Evolutionary conservation across 2,113 vertebrate genomes (phyloP).

Genomic region (Dicerorhinus sumatrensis): DNA sequence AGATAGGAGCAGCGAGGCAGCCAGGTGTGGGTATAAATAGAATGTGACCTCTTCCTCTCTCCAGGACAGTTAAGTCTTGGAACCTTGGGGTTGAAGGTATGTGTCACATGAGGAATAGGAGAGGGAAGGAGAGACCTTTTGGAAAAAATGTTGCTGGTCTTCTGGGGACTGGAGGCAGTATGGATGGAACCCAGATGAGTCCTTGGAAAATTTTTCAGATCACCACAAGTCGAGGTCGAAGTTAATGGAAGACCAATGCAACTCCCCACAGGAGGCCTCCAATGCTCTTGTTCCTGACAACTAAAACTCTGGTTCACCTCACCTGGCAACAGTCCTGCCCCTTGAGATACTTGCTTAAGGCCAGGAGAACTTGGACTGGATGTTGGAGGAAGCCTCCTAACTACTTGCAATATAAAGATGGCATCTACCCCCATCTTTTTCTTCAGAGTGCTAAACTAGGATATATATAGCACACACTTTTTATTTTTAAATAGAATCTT

Average conservation of each 20-base stretch:
- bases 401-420: not conserved
- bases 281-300: not conserved
- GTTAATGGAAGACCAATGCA: not conserved
- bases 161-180: not conserved
- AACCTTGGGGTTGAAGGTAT: not conserved
- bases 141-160: not conserved
- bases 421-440: no score
- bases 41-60: not conserved
- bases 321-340: not conserved
- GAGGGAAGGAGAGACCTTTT: not conserved
- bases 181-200: not conserved
- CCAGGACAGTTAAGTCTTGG: not conserved
- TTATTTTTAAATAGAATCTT: not conserved
- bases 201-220: not conserved
- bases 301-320: not conserved
- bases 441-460: not conserved
- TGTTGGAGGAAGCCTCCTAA: not conserved
- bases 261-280: not conserved
- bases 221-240: not conserved
- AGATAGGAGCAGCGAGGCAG: no score
- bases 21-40: not conserved
- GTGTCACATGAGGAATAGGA: not conserved
- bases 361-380: not conserved
- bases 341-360: not conserved
- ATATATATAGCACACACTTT: not conserved